Evolutionary conservation across 1,140 invertebrate genomes (phyloP).

Genomic region (Drosophila lacteicornis): DNA sequence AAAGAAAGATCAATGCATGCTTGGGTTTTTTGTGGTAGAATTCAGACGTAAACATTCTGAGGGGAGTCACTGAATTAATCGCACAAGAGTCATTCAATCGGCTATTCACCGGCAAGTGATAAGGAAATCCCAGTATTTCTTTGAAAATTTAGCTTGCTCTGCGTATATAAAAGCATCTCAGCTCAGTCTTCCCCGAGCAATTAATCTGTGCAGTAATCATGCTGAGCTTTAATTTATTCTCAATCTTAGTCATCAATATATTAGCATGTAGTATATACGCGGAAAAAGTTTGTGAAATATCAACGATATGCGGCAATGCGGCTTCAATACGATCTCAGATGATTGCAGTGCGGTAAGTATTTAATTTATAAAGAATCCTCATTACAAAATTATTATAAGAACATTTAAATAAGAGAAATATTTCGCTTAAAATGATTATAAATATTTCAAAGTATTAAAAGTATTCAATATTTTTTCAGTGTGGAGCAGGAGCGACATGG

Average conservation of each 20-base stretch:
- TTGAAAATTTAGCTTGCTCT: background rate
- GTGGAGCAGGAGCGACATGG: constrained; percentile 40
- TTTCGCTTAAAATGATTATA: too few relatives aligned
- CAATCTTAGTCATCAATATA: constrained; percentile 4
- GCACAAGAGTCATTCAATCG: background rate
- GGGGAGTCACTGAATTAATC: constrained; percentile 17
- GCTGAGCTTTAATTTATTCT: background rate
- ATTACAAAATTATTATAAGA: background rate
- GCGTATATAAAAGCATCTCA: constrained; percentile 4
- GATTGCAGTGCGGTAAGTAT: constrained; percentile 24
- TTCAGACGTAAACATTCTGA: background rate
- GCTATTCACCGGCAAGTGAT: background rate
- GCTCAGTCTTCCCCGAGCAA: constrained; percentile 1
- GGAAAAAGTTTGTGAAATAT: constrained; percentile 31
- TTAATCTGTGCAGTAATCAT: constrained; percentile 1
- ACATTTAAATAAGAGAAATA: background rate
- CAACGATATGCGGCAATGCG: constrained; percentile 33
- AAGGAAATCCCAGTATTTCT: constrained; percentile 5
- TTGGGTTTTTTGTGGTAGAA: background rate
- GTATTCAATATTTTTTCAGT: background rate
- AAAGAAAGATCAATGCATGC: background rate
- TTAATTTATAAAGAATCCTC: too few relatives aligned
- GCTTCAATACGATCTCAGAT: constrained; percentile 41
- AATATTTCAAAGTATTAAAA: too few relatives aligned
- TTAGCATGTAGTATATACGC: background rate